Evolutionary conservation across 92 coral and sea anemone species (phyloP).

Genomic region (Nematostella vectensis): DNA sequence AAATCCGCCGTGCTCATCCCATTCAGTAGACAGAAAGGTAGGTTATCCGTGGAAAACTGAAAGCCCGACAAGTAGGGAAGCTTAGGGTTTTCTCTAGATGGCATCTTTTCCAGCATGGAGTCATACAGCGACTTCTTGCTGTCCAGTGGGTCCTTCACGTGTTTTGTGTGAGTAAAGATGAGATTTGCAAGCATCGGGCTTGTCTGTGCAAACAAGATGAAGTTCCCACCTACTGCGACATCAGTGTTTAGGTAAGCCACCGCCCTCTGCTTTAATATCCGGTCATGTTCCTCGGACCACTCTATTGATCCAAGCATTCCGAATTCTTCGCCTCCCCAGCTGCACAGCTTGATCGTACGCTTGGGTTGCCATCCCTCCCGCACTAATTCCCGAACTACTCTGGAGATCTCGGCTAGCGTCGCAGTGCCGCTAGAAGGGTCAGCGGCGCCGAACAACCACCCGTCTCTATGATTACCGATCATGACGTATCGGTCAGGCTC

Average conservation of each 20-base stretch:
- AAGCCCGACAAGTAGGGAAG: conserved; percentile 29
- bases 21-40: conserved; percentile 48
- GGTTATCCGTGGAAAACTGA: conserved; percentile 57
- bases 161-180: conserved; percentile 36
- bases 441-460: conserved; percentile 47
- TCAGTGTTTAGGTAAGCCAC: conserved; percentile 56
- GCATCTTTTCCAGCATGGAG: conserved; percentile 33
- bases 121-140: conserved; percentile 25
- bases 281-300: conserved; percentile 44
- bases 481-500: conserved; percentile 55
- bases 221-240: conserved; percentile 50
- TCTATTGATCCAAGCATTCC: conserved; percentile 46
- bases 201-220: conserved; percentile 30
- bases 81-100: conserved; percentile 12
- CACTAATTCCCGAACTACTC: conserved; percentile 20
- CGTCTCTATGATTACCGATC: conserved; percentile 54
- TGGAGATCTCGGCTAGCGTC: conserved; percentile 33
- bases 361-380: conserved; percentile 51
- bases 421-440: conserved; percentile 48
- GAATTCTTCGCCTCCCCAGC: conserved; percentile 60
- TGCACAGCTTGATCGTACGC: conserved; percentile 49
- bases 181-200: conserved; percentile 31
- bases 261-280: conserved; percentile 34
- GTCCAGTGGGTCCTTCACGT: conserved; percentile 25
- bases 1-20: conserved; percentile 83